A percentile compares a stretch with the other conserved stretches of the same genome.
Conservation (phyloP, 2,888 invertebrate genomes). For the Heliconius hortense region DNA sequence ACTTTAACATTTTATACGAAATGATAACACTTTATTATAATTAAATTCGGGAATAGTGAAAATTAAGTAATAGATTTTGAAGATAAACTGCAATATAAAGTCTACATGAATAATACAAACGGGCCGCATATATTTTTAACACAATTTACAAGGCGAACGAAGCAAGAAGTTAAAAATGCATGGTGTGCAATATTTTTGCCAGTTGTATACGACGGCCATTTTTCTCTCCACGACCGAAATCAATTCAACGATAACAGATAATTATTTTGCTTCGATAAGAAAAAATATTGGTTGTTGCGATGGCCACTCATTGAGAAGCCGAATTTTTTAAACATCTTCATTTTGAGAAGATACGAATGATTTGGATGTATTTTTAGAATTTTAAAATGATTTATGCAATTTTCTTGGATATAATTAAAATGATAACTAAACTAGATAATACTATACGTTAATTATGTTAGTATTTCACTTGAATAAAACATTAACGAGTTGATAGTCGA, state of each 20-base stretch:
- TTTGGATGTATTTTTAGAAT: background rate
- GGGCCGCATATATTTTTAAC: slow-evolving; percentile 34
- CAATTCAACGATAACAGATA: slow-evolving; percentile 74
- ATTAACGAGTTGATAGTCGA: slow-evolving; percentile 45
- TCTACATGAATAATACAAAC: slow-evolving; percentile 34
- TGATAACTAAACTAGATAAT: slow-evolving; percentile 25
- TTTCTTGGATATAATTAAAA: slow-evolving; percentile 8
- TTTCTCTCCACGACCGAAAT: slow-evolving; percentile 64
- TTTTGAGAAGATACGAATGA: slow-evolving; percentile 47
- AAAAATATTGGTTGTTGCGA: slow-evolving; percentile 69
- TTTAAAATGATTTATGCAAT: background rate
- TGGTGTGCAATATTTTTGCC: slow-evolving; percentile 51
- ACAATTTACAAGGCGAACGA: slow-evolving; percentile 38
- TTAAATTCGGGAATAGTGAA: slow-evolving; percentile 12
- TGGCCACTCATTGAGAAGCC: slow-evolving; percentile 57
- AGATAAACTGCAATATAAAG: slow-evolving; percentile 30
- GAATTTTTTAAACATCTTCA: slow-evolving; percentile 71
- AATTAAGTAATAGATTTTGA: slow-evolving; percentile 33
- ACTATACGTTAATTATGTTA: slow-evolving; percentile 28
- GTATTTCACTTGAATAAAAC: slow-evolving; percentile 39
- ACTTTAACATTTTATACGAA: background rate
- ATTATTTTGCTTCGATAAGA: slow-evolving; percentile 73
- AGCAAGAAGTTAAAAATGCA: slow-evolving; percentile 38
- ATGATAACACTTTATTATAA: background rate
- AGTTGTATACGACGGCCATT: slow-evolving; percentile 63